phyloP scores from a whole-genome alignment of 1,140 invertebrate species.

The Diabrotica virgifera region DNA sequence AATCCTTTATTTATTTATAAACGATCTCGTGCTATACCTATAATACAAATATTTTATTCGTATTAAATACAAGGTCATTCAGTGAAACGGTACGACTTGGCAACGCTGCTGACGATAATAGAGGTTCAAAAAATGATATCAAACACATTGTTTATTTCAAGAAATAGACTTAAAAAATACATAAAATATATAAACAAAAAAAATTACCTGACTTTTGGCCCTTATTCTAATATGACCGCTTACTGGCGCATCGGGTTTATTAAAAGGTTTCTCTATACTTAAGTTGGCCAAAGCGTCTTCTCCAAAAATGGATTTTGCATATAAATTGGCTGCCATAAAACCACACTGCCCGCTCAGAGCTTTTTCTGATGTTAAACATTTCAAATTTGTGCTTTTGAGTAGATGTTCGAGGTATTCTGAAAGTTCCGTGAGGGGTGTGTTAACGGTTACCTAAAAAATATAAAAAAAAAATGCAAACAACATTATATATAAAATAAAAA shows the following conservation, averaged over 20 bases:
- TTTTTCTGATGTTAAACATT: slow-evolving; percentile 95
- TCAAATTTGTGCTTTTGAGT: slow-evolving; percentile 96
- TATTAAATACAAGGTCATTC: too few relatives aligned
- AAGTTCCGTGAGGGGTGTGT: slow-evolving; percentile 90
- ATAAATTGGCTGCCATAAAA: slow-evolving; percentile 99
- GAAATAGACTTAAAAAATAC: too few relatives aligned
- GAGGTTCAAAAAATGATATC: too few relatives aligned
- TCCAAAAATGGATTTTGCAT: slow-evolving; percentile 98
- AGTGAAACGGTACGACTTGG: too few relatives aligned
- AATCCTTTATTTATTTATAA: too few relatives aligned
- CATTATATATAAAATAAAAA: too few relatives aligned
- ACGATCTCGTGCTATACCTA: too few relatives aligned
- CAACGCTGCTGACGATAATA: too few relatives aligned
- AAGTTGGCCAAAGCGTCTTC: slow-evolving; percentile 98
- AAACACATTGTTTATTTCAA: too few relatives aligned
- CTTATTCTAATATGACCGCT: slow-evolving; percentile 96
- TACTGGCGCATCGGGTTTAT: slow-evolving; percentile 83
- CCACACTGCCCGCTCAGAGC: slow-evolving; percentile 94
- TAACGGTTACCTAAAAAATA: slow-evolving; percentile 70
- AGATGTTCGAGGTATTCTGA: slow-evolving; percentile 91
- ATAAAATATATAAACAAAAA: not conserved
- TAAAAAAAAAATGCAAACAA: too few relatives aligned
- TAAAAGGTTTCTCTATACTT: slow-evolving; percentile 92
- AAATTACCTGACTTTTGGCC: slow-evolving; percentile 87
- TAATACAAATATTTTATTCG: too few relatives aligned